phyloP scores from a whole-genome alignment of 2,113 vertebrate species.

The Baryphthengus martii region DNA sequence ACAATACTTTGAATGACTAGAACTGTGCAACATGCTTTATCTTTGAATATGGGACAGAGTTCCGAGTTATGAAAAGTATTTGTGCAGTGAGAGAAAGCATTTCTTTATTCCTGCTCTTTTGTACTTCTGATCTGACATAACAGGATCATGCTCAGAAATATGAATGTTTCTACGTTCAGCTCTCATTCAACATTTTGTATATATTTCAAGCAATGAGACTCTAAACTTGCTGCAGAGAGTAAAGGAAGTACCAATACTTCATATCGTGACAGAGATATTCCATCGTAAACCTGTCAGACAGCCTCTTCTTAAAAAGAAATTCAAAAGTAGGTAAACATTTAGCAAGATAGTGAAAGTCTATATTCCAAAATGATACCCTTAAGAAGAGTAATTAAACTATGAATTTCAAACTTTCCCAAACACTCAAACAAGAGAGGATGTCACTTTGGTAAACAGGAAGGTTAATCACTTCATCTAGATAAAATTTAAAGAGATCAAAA shows the following conservation, averaged over 20 bases:
- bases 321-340: not conserved
- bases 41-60: fast-evolving
- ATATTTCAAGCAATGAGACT: not conserved
- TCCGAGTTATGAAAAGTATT: not conserved
- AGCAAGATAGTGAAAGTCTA: not conserved
- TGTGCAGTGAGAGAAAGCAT: not conserved
- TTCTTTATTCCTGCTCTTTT: not conserved
- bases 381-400: not conserved
- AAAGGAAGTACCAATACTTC: not conserved
- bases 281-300: not conserved
- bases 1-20: not conserved
- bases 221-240: not conserved
- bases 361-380: not conserved
- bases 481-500: not conserved
- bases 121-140: not conserved
- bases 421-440: not conserved
- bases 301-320: not conserved
- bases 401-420: not conserved
- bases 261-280: not conserved
- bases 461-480: not conserved
- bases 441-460: not conserved
- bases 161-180: not conserved
- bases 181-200: not conserved
- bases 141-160: not conserved
- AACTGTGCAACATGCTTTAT: not conserved